Evolutionary conservation across 2,797 vertebrate species (phyloP).

Genomic region (Pangasius macronema): DNA sequence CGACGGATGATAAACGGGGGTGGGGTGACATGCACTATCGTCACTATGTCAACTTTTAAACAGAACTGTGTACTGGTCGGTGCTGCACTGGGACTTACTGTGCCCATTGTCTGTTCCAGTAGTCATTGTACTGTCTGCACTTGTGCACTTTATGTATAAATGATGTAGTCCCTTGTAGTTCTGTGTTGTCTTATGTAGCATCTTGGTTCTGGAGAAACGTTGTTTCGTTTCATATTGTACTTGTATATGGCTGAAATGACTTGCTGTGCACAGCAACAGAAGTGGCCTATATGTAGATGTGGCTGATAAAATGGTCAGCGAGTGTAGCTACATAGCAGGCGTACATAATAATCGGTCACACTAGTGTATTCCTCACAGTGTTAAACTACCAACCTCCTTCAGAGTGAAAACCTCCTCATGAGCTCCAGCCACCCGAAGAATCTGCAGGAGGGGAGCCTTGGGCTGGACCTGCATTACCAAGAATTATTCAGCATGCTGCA

Average conservation of each 20-base stretch:
- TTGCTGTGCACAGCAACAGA: background rate
- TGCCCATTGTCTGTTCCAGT: too few species aligned
- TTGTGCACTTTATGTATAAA: too few species aligned
- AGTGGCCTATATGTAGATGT: background rate
- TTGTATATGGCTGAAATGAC: too few species aligned
- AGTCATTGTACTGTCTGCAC: too few species aligned
- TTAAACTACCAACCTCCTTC: constrained; percentile 81
- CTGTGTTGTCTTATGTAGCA: too few species aligned
- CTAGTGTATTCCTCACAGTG: background rate
- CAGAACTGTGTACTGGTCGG: too few species aligned
- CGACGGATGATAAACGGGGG: background rate
- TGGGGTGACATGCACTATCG: background rate
- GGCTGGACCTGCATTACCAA: constrained; percentile 81
- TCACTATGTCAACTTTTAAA: too few species aligned
- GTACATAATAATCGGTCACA: background rate
- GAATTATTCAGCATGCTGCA: background rate
- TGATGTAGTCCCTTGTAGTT: too few species aligned
- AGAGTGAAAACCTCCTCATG: constrained; percentile 90
- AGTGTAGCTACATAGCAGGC: background rate
- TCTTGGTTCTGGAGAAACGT: too few species aligned
- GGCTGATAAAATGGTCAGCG: background rate
- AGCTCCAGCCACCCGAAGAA: constrained; percentile 90
- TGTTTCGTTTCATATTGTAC: too few species aligned
- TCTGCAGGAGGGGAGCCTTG: constrained; percentile 85
- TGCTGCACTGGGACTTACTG: too few species aligned